Percentiles rank a stretch among this genome's conserved stretches.
Evolutionary conservation across 2,113 vertebrate genomes (phyloP).

Genomic region (Heterotilapia buettikoferi): DNA sequence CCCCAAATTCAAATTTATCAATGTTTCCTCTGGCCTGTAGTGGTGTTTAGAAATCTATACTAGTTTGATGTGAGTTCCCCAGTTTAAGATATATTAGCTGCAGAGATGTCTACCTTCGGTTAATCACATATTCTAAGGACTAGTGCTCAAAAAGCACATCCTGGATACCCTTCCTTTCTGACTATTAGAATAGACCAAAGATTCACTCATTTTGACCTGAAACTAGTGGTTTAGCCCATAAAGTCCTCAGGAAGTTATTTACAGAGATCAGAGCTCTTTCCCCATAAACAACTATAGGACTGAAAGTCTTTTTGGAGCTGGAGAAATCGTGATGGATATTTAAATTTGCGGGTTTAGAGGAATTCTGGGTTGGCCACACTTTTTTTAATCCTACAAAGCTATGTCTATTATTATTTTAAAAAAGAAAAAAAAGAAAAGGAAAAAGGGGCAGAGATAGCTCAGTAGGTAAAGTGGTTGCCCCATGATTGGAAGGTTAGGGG

Average conservation of each 20-base stretch:
- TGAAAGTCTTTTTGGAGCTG: not conserved
- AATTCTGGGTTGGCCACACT: not conserved
- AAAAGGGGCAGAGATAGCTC: not conserved
- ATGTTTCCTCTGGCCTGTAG: not conserved
- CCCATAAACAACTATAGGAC: not conserved
- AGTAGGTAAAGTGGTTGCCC: not conserved
- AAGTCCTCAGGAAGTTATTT: not conserved
- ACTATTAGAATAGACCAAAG: not conserved
- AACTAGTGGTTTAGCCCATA: accelerated
- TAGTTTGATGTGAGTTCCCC: not conserved
- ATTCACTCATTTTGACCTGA: not conserved
- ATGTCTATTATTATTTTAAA: not conserved
- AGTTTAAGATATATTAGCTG: not conserved
- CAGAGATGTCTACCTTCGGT: not conserved
- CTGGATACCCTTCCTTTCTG: not conserved
- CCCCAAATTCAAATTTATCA: not conserved
- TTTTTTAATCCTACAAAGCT: not conserved
- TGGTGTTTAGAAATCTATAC: not conserved
- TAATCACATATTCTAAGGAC: not conserved
- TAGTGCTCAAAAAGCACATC: not conserved
- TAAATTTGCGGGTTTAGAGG: accelerated
- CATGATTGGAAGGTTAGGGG: not conserved
- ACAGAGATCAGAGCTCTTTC: not conserved
- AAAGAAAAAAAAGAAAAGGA: not conserved
- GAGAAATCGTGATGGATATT: not conserved